Conservation (phyloP, 2,797 vertebrate genomes). For the Rachycentron canadum region DNA sequence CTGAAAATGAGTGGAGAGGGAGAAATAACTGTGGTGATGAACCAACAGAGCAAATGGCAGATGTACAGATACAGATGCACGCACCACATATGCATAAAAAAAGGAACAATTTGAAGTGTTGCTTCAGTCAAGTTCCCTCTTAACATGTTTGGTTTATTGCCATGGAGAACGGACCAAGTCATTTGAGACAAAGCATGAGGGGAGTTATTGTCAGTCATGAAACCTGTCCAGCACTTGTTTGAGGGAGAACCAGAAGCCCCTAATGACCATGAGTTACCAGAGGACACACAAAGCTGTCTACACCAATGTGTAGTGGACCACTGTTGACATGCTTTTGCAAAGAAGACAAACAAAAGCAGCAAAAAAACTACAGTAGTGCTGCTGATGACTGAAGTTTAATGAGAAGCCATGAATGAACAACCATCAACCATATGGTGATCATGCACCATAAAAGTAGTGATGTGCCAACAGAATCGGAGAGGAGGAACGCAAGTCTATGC, state of each 20-base stretch:
- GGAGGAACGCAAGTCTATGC: too few relatives aligned
- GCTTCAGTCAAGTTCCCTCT: neutral
- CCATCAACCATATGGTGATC: neutral
- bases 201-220: neutral
- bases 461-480: neutral
- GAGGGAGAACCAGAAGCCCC: neutral
- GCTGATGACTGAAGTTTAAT: neutral
- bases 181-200: slow-evolving; percentile 28
- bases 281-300: too few relatives aligned
- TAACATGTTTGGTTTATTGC: neutral
- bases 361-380: neutral
- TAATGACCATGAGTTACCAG: neutral
- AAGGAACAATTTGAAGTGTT: neutral
- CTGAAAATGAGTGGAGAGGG: neutral
- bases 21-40: neutral
- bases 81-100: neutral
- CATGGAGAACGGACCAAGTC: neutral
- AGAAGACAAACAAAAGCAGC: neutral
- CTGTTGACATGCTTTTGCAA: neutral
- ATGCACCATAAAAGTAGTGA: neutral
- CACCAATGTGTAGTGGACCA: neutral
- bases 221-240: neutral
- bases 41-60: neutral
- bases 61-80: slow-evolving; percentile 2
- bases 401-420: neutral